Evolutionary conservation across 2,113 vertebrate species (phyloP).

Genomic region (Globicephala melas): DNA sequence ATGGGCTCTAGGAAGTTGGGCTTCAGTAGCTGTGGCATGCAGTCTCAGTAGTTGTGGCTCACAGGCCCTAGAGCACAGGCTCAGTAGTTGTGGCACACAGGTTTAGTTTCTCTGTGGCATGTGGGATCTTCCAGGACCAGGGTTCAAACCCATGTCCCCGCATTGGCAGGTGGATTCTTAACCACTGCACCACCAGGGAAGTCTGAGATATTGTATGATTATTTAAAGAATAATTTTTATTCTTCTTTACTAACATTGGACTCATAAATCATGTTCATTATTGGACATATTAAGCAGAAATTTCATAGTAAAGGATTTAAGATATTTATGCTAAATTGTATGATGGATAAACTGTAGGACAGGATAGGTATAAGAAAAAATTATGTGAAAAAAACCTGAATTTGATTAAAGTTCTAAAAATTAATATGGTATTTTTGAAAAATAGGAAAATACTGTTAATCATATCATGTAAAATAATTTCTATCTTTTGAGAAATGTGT

Average conservation of each 20-base stretch:
- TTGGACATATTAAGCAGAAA: not conserved
- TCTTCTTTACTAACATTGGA: not conserved
- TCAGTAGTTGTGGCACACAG: too few species aligned
- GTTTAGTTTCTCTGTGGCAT: too few species aligned
- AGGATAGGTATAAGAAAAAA: not conserved
- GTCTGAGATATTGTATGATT: not conserved
- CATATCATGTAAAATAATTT: not conserved
- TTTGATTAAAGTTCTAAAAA: not conserved
- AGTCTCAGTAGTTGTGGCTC: too few species aligned
- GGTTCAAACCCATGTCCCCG: rapidly evolving
- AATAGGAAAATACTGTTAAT: not conserved
- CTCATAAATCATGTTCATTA: not conserved
- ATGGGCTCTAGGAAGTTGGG: too few species aligned
- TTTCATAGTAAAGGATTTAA: not conserved
- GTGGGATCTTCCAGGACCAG: too few species aligned
- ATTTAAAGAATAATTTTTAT: not conserved
- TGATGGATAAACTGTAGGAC: not conserved
- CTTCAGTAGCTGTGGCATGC: too few species aligned
- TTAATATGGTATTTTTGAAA: not conserved
- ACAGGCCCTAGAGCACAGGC: too few species aligned
- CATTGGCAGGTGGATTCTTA: too few species aligned
- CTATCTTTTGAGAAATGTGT: not conserved
- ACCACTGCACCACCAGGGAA: too few species aligned
- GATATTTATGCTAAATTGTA: not conserved
- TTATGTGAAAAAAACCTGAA: not conserved